Evolutionary conservation across 2,113 vertebrate genomes (phyloP).

Genomic region (Pica pica): DNA sequence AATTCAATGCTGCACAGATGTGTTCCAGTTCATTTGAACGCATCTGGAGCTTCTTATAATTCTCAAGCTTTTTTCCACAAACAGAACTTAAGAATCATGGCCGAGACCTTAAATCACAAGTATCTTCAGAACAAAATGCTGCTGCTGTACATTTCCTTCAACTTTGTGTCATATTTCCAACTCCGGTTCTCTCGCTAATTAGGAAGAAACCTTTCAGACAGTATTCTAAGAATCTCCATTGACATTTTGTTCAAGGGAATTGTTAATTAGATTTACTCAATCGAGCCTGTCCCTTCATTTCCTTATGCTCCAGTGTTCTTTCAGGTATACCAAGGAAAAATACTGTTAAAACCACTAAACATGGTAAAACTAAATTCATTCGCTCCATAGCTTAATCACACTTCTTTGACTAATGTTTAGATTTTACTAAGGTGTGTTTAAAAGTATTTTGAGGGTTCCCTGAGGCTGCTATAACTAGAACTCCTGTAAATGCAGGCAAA

Average conservation of each 20-base stretch:
- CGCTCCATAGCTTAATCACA: neutral
- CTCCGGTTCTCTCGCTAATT: neutral
- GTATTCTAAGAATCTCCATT: neutral
- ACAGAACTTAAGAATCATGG: neutral
- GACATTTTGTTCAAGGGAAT: neutral
- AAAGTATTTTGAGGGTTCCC: neutral
- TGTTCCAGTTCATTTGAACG: neutral
- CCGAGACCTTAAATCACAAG: neutral
- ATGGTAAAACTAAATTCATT: neutral
- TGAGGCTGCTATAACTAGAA: neutral
- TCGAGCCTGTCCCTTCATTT: neutral
- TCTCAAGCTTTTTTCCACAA: neutral
- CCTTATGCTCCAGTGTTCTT: neutral
- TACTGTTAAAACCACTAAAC: neutral
- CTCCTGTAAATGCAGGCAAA: neutral
- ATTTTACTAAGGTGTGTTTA: neutral
- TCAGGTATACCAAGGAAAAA: neutral
- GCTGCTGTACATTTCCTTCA: neutral
- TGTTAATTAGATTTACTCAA: neutral
- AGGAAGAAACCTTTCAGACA: neutral
- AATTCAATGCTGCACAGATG: neutral
- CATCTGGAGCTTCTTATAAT: neutral
- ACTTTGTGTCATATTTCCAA: neutral
- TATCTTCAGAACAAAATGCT: neutral
- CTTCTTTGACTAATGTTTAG: neutral